These are phyloP conservation scores for Glossosoma conforme DNA, from an alignment of 1,140 invertebrate genomes.

Conservation along the genomic window DNA sequence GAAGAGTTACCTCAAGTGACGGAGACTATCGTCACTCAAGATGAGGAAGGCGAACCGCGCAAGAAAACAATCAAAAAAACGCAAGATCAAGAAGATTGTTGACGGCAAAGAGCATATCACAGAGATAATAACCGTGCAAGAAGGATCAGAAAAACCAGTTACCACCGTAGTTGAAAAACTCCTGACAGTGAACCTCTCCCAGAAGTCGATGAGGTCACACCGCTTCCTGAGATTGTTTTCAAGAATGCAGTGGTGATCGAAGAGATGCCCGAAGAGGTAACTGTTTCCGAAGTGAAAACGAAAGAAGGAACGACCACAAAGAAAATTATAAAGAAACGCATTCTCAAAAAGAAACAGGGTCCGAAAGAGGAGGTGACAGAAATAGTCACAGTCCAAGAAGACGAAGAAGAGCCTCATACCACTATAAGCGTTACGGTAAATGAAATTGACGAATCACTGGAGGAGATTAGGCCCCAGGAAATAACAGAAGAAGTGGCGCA, in stretches of 20 bases:
- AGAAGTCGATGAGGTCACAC: too few relatives aligned
- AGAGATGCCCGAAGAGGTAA: slow-evolving; percentile 32
- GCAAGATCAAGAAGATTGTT: slow-evolving; percentile 28
- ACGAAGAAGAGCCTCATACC: slow-evolving; percentile 34
- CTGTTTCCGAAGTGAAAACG: slow-evolving; percentile 25
- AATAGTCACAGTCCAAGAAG: slow-evolving; percentile 37
- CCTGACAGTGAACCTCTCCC: background rate
- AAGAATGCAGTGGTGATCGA: slow-evolving; percentile 8
- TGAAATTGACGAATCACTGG: slow-evolving; percentile 14
- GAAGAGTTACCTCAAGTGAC: slow-evolving; percentile 27
- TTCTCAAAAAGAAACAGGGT: slow-evolving; percentile 35
- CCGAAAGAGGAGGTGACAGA: slow-evolving; percentile 36
- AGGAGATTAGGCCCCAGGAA: too few relatives aligned
- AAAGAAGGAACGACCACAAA: slow-evolving; percentile 35
- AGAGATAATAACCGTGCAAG: slow-evolving; percentile 45
- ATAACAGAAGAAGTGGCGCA: slow-evolving; percentile 35
- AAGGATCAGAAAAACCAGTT: slow-evolving; percentile 35
- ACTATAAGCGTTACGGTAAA: slow-evolving; percentile 28
- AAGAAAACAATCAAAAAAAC: slow-evolving; percentile 13
- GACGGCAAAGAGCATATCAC: slow-evolving; percentile 41
- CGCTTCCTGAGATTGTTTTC: too few relatives aligned
- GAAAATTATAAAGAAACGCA: slow-evolving; percentile 35
- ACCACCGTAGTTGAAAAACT: slow-evolving; percentile 15
- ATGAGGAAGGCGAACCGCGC: slow-evolving; percentile 1
- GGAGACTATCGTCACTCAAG: too few relatives aligned